These are phyloP conservation scores for Psylliodes chrysocephalus DNA, from an alignment of 2,888 invertebrate species.

Conservation along the genomic window DNA sequence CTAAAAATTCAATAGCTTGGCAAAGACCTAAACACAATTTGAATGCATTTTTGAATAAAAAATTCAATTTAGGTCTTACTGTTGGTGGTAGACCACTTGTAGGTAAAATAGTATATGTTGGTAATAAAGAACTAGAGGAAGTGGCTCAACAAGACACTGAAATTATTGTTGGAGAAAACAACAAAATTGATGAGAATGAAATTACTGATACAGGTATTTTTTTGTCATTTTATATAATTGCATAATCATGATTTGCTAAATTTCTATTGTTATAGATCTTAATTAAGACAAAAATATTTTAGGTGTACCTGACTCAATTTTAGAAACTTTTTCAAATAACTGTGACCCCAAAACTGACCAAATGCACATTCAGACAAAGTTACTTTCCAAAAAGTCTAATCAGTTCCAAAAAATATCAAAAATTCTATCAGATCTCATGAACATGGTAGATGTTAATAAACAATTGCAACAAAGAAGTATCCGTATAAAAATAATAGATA, in stretches of 20 bases:
- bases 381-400: conserved; percentile 44
- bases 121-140: conserved; percentile 33
- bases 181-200: neutral
- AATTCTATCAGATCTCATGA: conserved; percentile 57
- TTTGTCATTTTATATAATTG: too few species aligned
- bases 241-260: neutral
- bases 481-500: conserved; percentile 44
- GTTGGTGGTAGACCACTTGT: conserved; percentile 50
- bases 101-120: conserved; percentile 52
- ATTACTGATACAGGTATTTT: neutral
- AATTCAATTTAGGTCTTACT: conserved; percentile 52
- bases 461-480: conserved; percentile 48
- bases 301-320: neutral
- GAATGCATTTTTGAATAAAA: conserved; percentile 51
- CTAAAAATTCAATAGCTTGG: neutral
- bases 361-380: conserved; percentile 38
- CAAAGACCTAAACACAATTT: conserved; percentile 32
- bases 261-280: neutral
- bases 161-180: neutral
- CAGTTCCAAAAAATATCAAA: conserved; percentile 51
- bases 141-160: neutral
- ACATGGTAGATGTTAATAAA: conserved; percentile 55
- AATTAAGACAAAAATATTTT: neutral
- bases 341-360: neutral
- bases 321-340: neutral